Percentiles rank a stretch among this genome's conserved stretches.
Conservation (phyloP, 2,113 vertebrate genomes). For the Myotis yumanensis region DNA sequence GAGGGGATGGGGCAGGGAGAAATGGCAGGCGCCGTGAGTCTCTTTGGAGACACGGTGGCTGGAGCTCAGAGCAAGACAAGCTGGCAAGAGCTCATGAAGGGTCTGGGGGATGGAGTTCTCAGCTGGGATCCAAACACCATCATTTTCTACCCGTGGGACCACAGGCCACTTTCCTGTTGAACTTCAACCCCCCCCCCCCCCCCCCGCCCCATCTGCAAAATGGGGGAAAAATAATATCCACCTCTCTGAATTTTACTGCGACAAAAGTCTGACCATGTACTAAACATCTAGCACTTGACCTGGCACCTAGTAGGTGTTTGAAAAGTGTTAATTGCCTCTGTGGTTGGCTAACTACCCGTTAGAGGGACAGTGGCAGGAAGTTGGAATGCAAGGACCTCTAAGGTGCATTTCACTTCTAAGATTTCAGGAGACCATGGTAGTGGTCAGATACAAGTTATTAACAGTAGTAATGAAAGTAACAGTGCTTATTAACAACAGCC, state of each 20-base stretch:
- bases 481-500: background rate
- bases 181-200: background rate
- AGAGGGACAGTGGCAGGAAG: background rate
- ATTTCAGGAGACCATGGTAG: background rate
- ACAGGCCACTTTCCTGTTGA: too few species aligned
- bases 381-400: background rate
- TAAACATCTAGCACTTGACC: background rate
- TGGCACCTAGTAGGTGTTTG: background rate
- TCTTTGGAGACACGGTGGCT: background rate
- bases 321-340: background rate
- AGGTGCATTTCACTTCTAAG: background rate
- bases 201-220: background rate
- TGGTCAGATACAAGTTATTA: background rate
- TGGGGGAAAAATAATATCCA: too few species aligned
- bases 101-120: background rate
- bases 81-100: too few species aligned
- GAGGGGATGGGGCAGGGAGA: background rate
- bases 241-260: background rate
- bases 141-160: background rate
- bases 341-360: too few species aligned
- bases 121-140: too few species aligned
- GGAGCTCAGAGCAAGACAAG: background rate
- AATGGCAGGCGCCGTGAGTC: background rate
- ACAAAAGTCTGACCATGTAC: background rate
- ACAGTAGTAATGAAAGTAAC: background rate